Evolutionary conservation across 2,888 invertebrate genomes (phyloP).

Genomic region (Phengaris alcon): DNA sequence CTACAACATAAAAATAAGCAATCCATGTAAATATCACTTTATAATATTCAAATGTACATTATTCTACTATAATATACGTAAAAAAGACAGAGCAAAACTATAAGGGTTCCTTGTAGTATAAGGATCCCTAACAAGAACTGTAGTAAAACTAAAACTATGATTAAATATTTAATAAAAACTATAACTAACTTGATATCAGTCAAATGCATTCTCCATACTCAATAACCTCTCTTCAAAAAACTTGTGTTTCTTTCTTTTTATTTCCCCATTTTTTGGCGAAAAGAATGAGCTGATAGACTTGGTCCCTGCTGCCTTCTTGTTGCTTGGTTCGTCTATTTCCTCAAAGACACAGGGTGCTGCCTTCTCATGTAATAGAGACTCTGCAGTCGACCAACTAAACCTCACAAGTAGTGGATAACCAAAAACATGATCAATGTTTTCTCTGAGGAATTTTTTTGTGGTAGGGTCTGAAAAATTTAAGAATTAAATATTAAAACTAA

Average conservation of each 20-base stretch:
- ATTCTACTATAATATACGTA: no score
- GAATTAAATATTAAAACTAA: neutral
- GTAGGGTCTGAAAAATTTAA: conserved; percentile 86
- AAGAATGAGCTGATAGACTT: conserved; percentile 83
- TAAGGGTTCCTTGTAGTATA: no score
- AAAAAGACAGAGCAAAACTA: no score
- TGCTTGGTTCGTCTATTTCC: conserved; percentile 67
- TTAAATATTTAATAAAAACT: conserved; percentile 11
- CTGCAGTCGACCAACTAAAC: conserved; percentile 98
- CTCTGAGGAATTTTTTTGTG: conserved; percentile 93
- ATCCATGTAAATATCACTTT: no score
- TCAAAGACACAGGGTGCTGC: conserved; percentile 87
- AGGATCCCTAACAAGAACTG: neutral
- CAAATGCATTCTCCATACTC: conserved; percentile 71
- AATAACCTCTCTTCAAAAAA: conserved; percentile 84
- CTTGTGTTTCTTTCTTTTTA: conserved; percentile 77
- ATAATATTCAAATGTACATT: no score
- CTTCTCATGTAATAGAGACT: conserved; percentile 85
- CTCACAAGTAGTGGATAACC: conserved; percentile 96
- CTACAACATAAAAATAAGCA: no score
- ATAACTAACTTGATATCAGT: conserved; percentile 45
- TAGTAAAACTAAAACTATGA: neutral
- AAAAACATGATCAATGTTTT: conserved; percentile 92
- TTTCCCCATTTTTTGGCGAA: conserved; percentile 53
- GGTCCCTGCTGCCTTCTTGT: conserved; percentile 60